Percentiles rank a stretch among this genome's conserved stretches.
phyloP scores from a whole-genome alignment of 2,888 invertebrate species.

The Craniophora ligustri region DNA sequence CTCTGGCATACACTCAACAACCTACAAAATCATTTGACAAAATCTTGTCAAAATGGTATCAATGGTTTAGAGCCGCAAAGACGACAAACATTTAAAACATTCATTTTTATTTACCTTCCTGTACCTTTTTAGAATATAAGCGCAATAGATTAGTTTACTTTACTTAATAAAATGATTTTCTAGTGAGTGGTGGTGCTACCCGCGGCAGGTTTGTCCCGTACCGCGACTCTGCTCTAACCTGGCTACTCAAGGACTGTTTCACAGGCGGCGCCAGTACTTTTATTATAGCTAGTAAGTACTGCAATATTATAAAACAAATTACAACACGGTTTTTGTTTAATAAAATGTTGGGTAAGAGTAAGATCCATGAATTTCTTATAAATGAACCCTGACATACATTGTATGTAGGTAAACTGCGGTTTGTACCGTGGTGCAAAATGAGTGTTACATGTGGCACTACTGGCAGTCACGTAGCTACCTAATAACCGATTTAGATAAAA shows the following conservation, averaged over 20 bases:
- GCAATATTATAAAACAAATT: slow-evolving; percentile 27
- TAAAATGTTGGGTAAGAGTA: slow-evolving; percentile 41
- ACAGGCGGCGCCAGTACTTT: slow-evolving; percentile 93
- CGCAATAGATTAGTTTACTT: too few species aligned
- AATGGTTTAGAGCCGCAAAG: too few species aligned
- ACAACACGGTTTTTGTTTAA: slow-evolving; percentile 27
- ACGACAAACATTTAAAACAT: too few species aligned
- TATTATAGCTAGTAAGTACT: slow-evolving; percentile 93
- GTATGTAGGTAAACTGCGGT: background rate
- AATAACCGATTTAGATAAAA: too few species aligned
- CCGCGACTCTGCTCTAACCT: slow-evolving; percentile 93
- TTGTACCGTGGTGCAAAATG: too few species aligned
- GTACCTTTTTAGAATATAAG: too few species aligned
- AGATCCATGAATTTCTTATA: slow-evolving; percentile 37
- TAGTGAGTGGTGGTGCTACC: slow-evolving; percentile 71
- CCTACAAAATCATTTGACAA: too few species aligned
- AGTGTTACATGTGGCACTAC: too few species aligned
- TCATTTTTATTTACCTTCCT: too few species aligned
- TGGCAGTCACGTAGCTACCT: too few species aligned
- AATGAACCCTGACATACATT: slow-evolving; percentile 40
- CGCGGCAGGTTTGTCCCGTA: slow-evolving; percentile 91
- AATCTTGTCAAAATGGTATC: too few species aligned
- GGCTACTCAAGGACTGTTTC: slow-evolving; percentile 94
- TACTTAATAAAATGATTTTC: background rate
- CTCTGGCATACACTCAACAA: too few species aligned